Conservation (phyloP, 2,113 vertebrate genomes). For the Tauraco erythrolophus region DNA sequence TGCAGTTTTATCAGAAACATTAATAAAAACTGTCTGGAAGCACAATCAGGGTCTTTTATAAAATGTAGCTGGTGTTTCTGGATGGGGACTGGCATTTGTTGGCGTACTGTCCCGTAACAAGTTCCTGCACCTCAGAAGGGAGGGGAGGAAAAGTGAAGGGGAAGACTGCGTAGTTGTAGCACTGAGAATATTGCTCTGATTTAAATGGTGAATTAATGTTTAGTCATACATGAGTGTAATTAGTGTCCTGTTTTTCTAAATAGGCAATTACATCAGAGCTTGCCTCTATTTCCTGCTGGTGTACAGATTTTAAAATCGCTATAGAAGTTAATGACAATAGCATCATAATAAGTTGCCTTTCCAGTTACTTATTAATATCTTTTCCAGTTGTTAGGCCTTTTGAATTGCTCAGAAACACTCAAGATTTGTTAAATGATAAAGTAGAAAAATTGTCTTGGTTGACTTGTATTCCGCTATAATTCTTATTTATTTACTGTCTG, state of each 20-base stretch:
- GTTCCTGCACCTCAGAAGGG: neutral
- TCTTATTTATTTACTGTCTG: neutral
- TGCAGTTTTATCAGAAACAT: neutral
- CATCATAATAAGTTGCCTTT: neutral
- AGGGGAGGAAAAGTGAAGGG: neutral
- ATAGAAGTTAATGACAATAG: neutral
- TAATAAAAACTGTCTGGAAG: neutral
- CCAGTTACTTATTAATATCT: neutral
- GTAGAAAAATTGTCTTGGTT: neutral
- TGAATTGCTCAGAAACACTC: neutral
- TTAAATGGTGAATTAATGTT: neutral
- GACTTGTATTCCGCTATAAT: neutral
- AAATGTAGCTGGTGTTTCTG: neutral
- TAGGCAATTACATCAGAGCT: neutral
- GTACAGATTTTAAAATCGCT: neutral
- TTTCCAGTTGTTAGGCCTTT: neutral
- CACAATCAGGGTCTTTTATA: neutral
- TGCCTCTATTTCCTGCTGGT: neutral
- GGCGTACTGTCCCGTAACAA: neutral
- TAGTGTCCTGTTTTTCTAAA: neutral
- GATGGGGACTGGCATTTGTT: neutral
- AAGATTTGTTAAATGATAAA: neutral
- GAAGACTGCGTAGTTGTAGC: neutral
- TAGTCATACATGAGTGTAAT: neutral
- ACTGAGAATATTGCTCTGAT: neutral